phyloP scores from a whole-genome alignment of 2,888 invertebrate genomes.

The Erannis defoliaria region DNA sequence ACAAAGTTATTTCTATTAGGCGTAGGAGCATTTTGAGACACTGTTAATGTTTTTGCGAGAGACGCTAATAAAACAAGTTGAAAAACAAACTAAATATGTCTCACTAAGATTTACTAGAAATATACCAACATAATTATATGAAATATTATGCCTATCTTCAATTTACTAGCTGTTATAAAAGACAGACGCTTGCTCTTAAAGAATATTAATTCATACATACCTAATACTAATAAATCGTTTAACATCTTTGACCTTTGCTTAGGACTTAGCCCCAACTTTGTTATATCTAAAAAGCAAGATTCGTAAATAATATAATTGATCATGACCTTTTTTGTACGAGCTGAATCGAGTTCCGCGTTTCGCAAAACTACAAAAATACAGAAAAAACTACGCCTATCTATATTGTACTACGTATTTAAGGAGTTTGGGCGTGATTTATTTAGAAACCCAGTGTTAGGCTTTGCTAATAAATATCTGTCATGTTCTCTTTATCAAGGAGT shows the following conservation, averaged over 20 bases:
- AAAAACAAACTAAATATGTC: neutral
- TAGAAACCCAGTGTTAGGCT: slow-evolving; percentile 2
- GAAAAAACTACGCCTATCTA: slow-evolving; percentile 30
- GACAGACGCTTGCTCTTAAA: neutral
- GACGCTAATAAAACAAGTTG: neutral
- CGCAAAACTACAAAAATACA: slow-evolving; percentile 45
- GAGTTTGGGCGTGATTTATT: slow-evolving; percentile 21
- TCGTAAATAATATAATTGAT: slow-evolving; percentile 61
- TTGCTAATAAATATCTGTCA: slow-evolving; percentile 1
- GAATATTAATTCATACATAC: slow-evolving; percentile 6
- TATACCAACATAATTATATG: too few relatives aligned
- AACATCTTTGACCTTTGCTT: slow-evolving; percentile 41
- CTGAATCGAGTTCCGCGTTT: slow-evolving; percentile 62
- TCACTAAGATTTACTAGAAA: too few relatives aligned
- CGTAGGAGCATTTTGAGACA: slow-evolving; percentile 16
- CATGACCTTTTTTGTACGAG: slow-evolving; percentile 63
- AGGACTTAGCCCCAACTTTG: slow-evolving; percentile 44
- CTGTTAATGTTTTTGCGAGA: too few relatives aligned
- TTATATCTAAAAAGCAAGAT: slow-evolving; percentile 48
- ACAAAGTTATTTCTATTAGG: slow-evolving; percentile 31
- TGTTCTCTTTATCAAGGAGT: neutral
- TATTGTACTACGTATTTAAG: slow-evolving; percentile 12
- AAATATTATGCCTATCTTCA: slow-evolving; percentile 2
- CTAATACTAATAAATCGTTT: slow-evolving; percentile 32
- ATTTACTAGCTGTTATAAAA: slow-evolving; percentile 9